Percentiles rank a stretch among this genome's conserved stretches.
These are phyloP conservation scores for Heliconius hortense DNA, from an alignment of 2,888 invertebrate species.

Conservation along the genomic window DNA sequence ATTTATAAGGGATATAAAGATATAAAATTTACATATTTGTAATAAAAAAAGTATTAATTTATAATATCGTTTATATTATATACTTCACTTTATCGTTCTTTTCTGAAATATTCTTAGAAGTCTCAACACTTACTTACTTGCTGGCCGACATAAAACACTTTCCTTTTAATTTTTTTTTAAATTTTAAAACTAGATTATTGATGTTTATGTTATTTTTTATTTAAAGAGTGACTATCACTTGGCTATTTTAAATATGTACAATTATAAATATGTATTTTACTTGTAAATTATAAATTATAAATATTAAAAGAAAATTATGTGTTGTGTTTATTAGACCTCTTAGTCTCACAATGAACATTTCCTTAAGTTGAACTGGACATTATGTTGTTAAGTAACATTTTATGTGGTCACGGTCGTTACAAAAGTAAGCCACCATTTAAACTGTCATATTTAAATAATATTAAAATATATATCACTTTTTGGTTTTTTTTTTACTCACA, in stretches of 20 bases:
- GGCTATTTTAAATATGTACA: background rate
- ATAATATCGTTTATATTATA: background rate
- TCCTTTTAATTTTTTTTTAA: background rate
- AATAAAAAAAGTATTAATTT: background rate
- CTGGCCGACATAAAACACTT: background rate
- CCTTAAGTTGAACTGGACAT: constrained; percentile 5
- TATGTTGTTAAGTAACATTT: constrained; percentile 1
- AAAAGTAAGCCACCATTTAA: constrained; percentile 8
- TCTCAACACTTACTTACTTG: constrained; percentile 1
- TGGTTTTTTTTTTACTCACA: no score
- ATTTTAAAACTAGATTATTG: no score
- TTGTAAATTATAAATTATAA: background rate
- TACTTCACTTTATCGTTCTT: background rate
- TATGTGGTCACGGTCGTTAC: background rate
- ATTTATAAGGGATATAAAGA: background rate
- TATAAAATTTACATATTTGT: background rate
- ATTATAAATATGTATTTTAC: background rate
- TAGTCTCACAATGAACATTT: constrained; percentile 3
- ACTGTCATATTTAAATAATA: background rate
- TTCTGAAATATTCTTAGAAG: background rate
- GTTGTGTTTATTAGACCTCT: background rate
- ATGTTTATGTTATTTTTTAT: background rate
- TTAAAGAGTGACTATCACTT: background rate
- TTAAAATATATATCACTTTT: no score
- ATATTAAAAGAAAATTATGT: background rate